Evolutionary conservation across 2,113 vertebrate genomes (phyloP).

Genomic region (Himantopus leucocephalus): DNA sequence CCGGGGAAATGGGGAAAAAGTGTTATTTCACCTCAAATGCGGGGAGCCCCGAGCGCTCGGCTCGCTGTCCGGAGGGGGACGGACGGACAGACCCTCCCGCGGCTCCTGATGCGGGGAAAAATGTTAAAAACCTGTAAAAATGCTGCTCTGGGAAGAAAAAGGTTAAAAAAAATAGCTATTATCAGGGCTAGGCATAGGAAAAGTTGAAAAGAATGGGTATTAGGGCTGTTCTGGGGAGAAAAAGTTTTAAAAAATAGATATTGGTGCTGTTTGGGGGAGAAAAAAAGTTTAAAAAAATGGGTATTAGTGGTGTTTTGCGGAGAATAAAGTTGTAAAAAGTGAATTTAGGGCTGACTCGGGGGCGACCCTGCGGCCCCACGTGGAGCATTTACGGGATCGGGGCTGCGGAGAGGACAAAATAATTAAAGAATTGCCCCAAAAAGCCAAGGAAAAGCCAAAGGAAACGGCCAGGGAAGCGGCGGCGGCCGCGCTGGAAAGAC

Average conservation of each 20-base stretch:
- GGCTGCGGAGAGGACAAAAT: not conserved
- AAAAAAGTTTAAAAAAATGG: not conserved
- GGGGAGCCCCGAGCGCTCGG: not conserved
- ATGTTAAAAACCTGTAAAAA: not conserved
- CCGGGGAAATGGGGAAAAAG: not conserved
- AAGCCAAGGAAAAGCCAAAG: not conserved
- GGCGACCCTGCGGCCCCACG: not conserved
- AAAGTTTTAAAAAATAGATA: not conserved
- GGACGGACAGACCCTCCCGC: not conserved
- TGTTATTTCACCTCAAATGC: not conserved
- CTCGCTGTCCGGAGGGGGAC: not conserved
- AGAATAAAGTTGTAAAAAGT: not conserved
- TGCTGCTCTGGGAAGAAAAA: not conserved
- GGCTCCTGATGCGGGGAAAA: not conserved
- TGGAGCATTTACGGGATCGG: not conserved
- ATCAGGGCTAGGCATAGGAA: no score
- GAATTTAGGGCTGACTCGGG: not conserved
- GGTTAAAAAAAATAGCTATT: not conserved
- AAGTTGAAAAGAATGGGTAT: no score
- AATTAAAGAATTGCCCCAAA: not conserved
- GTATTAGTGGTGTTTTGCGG: no score
- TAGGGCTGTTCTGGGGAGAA: not conserved
- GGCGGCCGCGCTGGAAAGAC: accelerated
- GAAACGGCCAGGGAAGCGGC: not conserved
- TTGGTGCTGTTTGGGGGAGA: not conserved